Evolutionary conservation across 1,140 invertebrate species (phyloP).

Genomic region (Charaxes varanes): DNA sequence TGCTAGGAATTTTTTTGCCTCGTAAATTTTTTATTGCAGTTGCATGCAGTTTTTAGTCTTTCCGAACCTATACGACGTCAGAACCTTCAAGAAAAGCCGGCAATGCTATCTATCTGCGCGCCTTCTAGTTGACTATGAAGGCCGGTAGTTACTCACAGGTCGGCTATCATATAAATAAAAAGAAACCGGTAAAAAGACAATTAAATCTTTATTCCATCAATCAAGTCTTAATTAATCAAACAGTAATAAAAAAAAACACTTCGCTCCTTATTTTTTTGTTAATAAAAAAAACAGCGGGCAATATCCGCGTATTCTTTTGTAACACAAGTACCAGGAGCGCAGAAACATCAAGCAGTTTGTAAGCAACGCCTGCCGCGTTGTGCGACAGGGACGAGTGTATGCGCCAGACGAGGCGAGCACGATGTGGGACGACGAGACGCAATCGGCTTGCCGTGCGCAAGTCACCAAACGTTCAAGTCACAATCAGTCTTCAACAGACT

Average conservation of each 20-base stretch:
- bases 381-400: conserved; percentile 46
- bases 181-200: too few relatives aligned
- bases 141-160: too few relatives aligned
- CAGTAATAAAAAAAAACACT: conserved; percentile 12
- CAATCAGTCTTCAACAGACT: conserved; percentile 28
- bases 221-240: background rate
- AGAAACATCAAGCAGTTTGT: conserved; percentile 34
- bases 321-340: conserved; percentile 60
- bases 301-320: conserved; percentile 65
- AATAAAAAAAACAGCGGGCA: conserved; percentile 20
- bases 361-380: conserved; percentile 24
- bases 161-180: too few relatives aligned
- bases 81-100: too few relatives aligned
- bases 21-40: too few relatives aligned
- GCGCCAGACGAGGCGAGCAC: conserved; percentile 59
- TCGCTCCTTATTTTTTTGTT: too few relatives aligned
- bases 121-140: too few relatives aligned
- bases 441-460: conserved; percentile 17
- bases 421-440: conserved; percentile 28
- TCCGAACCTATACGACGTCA: too few relatives aligned
- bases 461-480: conserved; percentile 9
- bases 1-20: too few relatives aligned
- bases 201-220: too few relatives aligned
- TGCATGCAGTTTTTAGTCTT: too few relatives aligned
- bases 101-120: too few relatives aligned